A percentile compares a stretch with the other conserved stretches of the same genome.
Conservation (phyloP, 2,797 vertebrate genomes). For the Tragopan temminckii region DNA sequence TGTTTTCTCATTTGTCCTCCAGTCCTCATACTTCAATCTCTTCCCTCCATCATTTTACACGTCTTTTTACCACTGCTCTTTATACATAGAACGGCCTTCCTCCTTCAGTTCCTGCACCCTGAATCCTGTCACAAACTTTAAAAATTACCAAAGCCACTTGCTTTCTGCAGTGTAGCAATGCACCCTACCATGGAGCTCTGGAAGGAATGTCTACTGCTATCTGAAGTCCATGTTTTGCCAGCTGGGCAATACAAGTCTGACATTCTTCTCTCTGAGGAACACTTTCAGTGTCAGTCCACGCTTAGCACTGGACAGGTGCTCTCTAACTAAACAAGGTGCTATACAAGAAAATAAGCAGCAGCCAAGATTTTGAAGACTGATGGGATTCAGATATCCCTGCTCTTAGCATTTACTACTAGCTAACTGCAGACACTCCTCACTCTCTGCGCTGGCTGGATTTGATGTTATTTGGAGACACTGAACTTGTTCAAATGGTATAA, state of each 20-base stretch:
- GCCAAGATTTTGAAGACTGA: neutral
- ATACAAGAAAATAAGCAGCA: neutral
- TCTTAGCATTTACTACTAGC: neutral
- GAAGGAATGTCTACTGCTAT: neutral
- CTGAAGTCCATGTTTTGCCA: neutral
- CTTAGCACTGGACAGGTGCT: neutral
- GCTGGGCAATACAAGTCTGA: neutral
- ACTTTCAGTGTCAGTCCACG: neutral
- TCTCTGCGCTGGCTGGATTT: neutral
- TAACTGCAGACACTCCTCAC: neutral
- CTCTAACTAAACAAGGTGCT: neutral
- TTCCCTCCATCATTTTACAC: neutral
- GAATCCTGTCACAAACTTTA: neutral
- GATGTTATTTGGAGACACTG: neutral
- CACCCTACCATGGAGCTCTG: neutral
- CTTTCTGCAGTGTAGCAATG: rapidly evolving
- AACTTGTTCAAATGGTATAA: neutral
- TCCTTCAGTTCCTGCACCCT: neutral
- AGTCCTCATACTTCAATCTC: no score
- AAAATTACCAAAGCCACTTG: neutral
- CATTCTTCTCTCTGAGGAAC: neutral
- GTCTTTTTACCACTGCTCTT: neutral
- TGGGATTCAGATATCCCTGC: neutral
- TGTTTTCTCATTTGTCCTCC: neutral
- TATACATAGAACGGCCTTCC: neutral